Evolutionary conservation across 2,797 vertebrate genomes (phyloP).

Genomic region (Molossus molossus): DNA sequence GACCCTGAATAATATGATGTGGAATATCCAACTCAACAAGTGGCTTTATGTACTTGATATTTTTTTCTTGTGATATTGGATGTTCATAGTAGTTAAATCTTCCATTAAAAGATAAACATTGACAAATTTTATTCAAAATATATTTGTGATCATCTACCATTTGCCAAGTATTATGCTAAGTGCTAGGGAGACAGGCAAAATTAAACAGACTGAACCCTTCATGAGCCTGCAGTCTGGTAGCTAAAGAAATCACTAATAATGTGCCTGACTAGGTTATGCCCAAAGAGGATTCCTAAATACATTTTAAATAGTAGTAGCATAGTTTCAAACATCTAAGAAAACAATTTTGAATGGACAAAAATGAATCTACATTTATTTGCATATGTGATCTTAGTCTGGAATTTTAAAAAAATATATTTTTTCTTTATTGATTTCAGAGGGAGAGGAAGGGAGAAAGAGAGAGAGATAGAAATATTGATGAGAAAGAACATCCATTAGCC

Average conservation of each 20-base stretch:
- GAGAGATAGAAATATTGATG: no score
- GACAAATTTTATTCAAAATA: conserved; percentile 4
- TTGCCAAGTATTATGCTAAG: not conserved
- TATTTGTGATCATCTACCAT: not conserved
- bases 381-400: not conserved
- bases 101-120: not conserved
- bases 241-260: not conserved
- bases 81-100: not conserved
- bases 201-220: not conserved
- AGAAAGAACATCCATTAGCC: no score
- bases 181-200: not conserved
- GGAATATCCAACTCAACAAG: not conserved
- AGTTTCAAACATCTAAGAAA: not conserved
- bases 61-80: conserved; percentile 8
- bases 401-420: no score
- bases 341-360: not conserved
- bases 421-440: no score
- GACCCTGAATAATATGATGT: not conserved
- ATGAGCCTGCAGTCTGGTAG: not conserved
- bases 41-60: not conserved
- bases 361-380: conserved; percentile 16
- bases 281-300: not conserved
- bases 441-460: no score
- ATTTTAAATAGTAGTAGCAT: not conserved
- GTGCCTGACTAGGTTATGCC: not conserved